Conservation (phyloP, 1,140 invertebrate genomes). For the Campoletis sonorensis region DNA sequence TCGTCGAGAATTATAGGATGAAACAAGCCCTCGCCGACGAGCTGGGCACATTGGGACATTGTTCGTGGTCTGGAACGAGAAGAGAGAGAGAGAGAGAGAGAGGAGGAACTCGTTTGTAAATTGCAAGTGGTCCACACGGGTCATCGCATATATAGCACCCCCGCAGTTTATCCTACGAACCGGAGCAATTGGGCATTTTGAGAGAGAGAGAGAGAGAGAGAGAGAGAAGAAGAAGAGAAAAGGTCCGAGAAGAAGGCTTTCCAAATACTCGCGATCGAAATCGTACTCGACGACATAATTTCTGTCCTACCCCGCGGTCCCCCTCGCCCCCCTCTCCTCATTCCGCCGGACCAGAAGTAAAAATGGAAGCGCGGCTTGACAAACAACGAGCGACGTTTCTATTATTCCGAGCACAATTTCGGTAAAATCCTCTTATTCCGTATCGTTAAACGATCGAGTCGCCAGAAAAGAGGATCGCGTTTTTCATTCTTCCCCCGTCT, state of each 20-base stretch:
- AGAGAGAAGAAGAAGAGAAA: background rate
- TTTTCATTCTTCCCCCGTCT: conserved; percentile 3
- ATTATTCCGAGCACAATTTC: background rate
- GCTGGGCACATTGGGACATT: background rate
- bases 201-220: too few relatives aligned
- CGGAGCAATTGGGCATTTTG: too few relatives aligned
- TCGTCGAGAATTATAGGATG: conserved; percentile 1
- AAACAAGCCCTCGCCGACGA: background rate
- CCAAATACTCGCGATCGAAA: background rate
- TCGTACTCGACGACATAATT: conserved; percentile 1
- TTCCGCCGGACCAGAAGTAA: background rate
- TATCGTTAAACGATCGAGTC: conserved; percentile 31
- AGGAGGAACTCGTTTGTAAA: background rate
- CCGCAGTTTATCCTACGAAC: background rate
- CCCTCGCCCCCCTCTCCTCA: too few relatives aligned
- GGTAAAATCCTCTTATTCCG: conserved; percentile 45
- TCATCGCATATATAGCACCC: background rate
- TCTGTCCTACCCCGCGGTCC: too few relatives aligned
- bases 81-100: too few relatives aligned
- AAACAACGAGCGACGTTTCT: background rate
- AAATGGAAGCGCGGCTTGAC: background rate
- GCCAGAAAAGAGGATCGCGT: background rate
- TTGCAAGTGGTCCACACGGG: background rate
- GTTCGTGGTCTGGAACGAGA: background rate
- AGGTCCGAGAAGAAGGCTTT: background rate